Evolutionary conservation across 1,140 invertebrate genomes (phyloP), one percentile per base, ranked within the genome.

Genomic region (Luehdorfia chinensis): DNA sequence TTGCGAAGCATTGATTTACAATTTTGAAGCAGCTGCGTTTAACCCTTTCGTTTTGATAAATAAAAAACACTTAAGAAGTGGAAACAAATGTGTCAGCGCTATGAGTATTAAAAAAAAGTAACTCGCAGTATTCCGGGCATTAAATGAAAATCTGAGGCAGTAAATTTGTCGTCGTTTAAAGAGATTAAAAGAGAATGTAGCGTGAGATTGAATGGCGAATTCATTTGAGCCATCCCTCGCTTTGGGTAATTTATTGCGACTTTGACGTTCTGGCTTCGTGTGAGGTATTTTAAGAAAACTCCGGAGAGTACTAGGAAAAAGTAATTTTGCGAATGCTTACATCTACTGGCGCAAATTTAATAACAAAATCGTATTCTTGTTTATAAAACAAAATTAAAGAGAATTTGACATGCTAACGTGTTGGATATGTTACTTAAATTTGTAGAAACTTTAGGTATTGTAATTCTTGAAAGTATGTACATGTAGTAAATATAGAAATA

Each of bases 101-200:
- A 54, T 21, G 43, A 25, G 52, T 62, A 66, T 66, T 62, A 74
- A 64, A 75, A 64, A 75, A 71, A 76, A 52, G 48, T 59, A 60
- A 36, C 34, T 28, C 18, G 47, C 57, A 56, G 69, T 51, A 75
- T 70, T 70, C 58, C 44, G 37, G 41, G 59, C 62, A 75, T 71
- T 75, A 78, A 79, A 79, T 68, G 68, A 75, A 71, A 80, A 78
- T 75, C 69, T 76, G 70, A 72, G 63, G 59, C 73, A 78, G 72
- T 83, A 78, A 79, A 78, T 83, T 78, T 83, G 74, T 75, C 75
- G 76, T 72, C 75, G 69, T 76, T 78, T 73, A 71, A 67, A 78
- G 53, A 80, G 75, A 80, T 80, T 83, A 83, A 78, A 79, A 78
- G 75, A 78, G 68, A 83, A 79, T 76, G 72, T 76, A 75, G 68